A percentile compares a stretch with the other conserved stretches of the same genome.
Conservation (phyloP, 2,888 invertebrate genomes). For the Limnephilus auricula region DNA sequence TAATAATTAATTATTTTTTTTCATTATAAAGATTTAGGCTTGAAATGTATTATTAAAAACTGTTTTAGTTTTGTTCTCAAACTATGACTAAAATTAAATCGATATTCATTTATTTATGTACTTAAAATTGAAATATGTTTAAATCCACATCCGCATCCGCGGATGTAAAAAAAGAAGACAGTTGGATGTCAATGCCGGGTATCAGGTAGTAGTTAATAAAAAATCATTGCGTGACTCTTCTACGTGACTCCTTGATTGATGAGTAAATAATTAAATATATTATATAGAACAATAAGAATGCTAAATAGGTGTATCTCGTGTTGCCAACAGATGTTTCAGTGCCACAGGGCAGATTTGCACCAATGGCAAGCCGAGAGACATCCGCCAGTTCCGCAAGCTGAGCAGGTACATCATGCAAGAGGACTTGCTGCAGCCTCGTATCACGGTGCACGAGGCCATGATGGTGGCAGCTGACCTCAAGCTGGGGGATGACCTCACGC, state of each 20-base stretch:
- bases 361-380: conserved; percentile 87
- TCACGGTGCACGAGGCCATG: conserved; percentile 94
- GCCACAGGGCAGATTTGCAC: conserved; percentile 87
- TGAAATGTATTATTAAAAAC: too few species aligned
- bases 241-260: background rate
- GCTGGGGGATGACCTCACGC: conserved; percentile 82
- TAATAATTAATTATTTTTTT: too few species aligned
- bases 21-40: too few species aligned
- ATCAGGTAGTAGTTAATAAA: too few species aligned
- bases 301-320: background rate
- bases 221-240: background rate
- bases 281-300: background rate
- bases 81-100: too few species aligned
- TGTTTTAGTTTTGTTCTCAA: too few species aligned
- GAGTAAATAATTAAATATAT: background rate
- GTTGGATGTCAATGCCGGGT: background rate
- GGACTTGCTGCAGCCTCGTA: conserved; percentile 89
- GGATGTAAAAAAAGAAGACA: too few species aligned
- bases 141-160: too few species aligned
- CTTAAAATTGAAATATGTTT: too few species aligned
- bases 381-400: conserved; percentile 89
- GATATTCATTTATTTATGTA: too few species aligned
- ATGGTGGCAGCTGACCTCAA: conserved; percentile 93
- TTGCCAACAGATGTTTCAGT: conserved; percentile 78
- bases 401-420: conserved; percentile 98